phyloP scores from a whole-genome alignment of 2,888 invertebrate species.

The Microplitis deprimator region DNA sequence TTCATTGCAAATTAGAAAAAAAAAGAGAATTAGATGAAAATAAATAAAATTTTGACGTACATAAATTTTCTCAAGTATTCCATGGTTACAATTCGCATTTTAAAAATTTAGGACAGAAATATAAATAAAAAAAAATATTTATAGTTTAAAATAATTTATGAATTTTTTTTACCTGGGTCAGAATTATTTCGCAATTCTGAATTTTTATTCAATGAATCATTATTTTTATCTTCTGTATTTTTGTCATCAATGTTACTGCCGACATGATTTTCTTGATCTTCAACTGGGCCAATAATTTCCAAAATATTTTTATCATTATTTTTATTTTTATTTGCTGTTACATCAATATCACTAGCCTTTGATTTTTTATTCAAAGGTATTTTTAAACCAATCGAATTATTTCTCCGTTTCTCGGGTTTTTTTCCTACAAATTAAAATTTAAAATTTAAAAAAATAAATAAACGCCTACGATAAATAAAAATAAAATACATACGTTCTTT shows the following conservation, averaged over 20 bases:
- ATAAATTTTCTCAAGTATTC: too few species aligned
- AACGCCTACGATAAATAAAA: background rate
- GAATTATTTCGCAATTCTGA: conserved; percentile 21
- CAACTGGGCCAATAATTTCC: conserved; percentile 57
- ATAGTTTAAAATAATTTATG: background rate
- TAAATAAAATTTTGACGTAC: too few species aligned
- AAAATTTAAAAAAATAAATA: conserved; percentile 6
- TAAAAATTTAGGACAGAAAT: too few species aligned
- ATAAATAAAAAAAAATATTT: conserved; percentile 1
- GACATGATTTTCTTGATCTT: conserved; percentile 68
- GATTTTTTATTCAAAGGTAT: conserved; percentile 61
- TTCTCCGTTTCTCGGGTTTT: conserved; percentile 59
- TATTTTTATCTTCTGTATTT: conserved; percentile 14
- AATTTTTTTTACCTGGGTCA: conserved; percentile 30
- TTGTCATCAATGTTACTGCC: conserved; percentile 58
- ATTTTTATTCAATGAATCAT: conserved; percentile 31
- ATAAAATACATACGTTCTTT: conserved; percentile 55
- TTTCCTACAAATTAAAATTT: conserved; percentile 53
- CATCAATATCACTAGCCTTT: conserved; percentile 44
- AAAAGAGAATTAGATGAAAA: too few species aligned
- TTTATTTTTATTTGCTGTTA: conserved; percentile 50
- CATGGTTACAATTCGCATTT: too few species aligned
- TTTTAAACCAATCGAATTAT: conserved; percentile 56
- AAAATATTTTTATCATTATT: conserved; percentile 46
- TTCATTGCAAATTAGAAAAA: too few species aligned